Evolutionary conservation across 2,888 invertebrate genomes (phyloP), one percentile per base, ranked within the genome.

Genomic region (Ametastegia equiseti): DNA sequence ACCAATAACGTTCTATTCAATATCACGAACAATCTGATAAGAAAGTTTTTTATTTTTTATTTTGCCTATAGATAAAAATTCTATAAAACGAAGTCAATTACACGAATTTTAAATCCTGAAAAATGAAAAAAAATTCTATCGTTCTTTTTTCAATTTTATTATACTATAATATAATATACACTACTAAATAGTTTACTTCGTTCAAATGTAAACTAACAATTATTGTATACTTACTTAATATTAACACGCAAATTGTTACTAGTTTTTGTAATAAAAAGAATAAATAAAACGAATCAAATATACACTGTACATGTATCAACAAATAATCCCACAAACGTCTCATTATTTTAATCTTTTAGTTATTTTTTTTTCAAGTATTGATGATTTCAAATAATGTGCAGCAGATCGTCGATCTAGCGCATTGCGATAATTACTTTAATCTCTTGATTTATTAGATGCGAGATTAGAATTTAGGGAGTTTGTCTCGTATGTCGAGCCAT

Each of bases 261-360:
- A 75, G 50, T 54, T 75, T 75, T 75, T 75, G 75, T 75, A 75
- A 39, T n/a, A 67, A 67, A 67, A 73, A 30, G 23, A 30, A 75
- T 11, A 36, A 50, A 75, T 13, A 13, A n/a, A 73, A 50, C 3
- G 33, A 73, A 23, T 19, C 27, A 75, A 33, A n/a, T 75, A 4
- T 73, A 54, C 13, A 6, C 15, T 15, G 67, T 30, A 30, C 27
- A 27, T n/a, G n/a, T n/a, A n/a, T n/a, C n/a, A n/a, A n/a, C n/a
- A n/a, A n/a, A n/a, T n/a, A n/a, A n/a, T n/a, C 30, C 7, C 13
- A 30, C 30, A 27, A 1, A 60, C 30, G 27, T 23, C 27, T 27
- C n/a, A 27, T 57, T 6, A 19, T 57, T 27, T 63, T 15, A 1
- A 9, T 33, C 27, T 33, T 23, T 42, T 42, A 67, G 36, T 42